Evolutionary conservation across 2,113 vertebrate species (phyloP).

Genomic region (Tauraco erythrolophus): DNA sequence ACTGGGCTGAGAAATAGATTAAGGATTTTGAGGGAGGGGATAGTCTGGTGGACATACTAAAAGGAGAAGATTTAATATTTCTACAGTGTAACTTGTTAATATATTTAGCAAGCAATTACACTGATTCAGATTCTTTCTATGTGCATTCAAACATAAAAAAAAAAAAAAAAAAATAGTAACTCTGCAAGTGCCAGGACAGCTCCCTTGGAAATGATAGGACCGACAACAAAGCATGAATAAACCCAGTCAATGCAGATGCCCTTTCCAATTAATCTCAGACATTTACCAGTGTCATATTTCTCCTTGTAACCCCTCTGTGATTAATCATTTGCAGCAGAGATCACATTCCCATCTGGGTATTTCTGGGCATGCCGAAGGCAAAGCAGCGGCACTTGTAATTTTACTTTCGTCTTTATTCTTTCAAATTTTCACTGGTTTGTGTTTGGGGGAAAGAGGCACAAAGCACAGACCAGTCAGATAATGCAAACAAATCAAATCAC

Average conservation of each 20-base stretch:
- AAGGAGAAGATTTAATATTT: background rate
- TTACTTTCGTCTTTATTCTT: background rate
- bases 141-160: background rate
- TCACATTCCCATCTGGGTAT: background rate
- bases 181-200: background rate
- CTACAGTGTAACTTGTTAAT: background rate
- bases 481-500: background rate
- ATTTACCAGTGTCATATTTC: background rate
- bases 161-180: background rate
- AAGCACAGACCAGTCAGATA: background rate
- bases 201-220: background rate
- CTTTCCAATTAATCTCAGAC: constrained; percentile 39
- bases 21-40: background rate
- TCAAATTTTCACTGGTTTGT: background rate
- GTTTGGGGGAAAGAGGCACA: background rate
- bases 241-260: background rate
- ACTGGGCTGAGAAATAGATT: background rate
- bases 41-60: background rate
- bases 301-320: constrained; percentile 5
- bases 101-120: background rate
- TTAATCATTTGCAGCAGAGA: constrained; percentile 24
- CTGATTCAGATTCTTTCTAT: background rate
- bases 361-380: background rate
- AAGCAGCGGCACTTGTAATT: background rate
- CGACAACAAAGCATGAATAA: constrained; percentile 30